phyloP scores from a whole-genome alignment of 2,888 invertebrate species.

The Trichacis sp. region DNA sequence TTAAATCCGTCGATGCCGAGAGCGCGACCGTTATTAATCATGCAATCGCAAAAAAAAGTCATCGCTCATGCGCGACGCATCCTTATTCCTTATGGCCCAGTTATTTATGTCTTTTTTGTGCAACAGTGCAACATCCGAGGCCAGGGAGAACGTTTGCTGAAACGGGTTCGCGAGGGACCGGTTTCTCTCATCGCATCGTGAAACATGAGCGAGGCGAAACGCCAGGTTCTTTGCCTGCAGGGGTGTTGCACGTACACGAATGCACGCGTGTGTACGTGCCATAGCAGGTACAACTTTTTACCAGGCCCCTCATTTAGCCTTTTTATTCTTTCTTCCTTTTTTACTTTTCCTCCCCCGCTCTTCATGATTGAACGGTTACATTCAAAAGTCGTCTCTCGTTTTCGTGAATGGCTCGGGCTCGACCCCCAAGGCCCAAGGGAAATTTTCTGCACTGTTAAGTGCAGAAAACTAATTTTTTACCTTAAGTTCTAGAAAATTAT shows the following conservation, averaged over 20 bases:
- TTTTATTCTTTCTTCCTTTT: neutral
- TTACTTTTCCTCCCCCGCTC: neutral
- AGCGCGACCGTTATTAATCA: slow-evolving; percentile 10
- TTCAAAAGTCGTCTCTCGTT: slow-evolving; percentile 1
- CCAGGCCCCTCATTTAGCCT: slow-evolving; percentile 9
- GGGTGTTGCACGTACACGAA: no score
- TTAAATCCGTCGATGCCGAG: no score
- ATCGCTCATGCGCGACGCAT: neutral
- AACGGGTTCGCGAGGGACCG: slow-evolving; percentile 43
- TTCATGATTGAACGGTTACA: slow-evolving; percentile 13
- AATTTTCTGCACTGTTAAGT: no score
- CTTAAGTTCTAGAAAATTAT: no score
- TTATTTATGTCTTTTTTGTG: slow-evolving; percentile 7
- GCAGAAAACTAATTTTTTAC: no score
- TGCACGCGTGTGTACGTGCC: no score
- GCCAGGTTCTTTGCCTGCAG: slow-evolving; percentile 38
- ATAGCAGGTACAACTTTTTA: slow-evolving; percentile 4
- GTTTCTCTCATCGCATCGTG: slow-evolving; percentile 40
- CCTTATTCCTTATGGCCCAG: no score
- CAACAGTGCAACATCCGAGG: no score
- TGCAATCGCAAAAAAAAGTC: neutral
- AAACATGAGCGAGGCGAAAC: slow-evolving; percentile 39
- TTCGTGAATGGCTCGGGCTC: slow-evolving; percentile 18
- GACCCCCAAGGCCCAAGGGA: no score
- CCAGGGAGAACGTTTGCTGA: slow-evolving; percentile 40